Conservation (phyloP, 1,140 invertebrate species). For the Drosophila baimaii region DNA sequence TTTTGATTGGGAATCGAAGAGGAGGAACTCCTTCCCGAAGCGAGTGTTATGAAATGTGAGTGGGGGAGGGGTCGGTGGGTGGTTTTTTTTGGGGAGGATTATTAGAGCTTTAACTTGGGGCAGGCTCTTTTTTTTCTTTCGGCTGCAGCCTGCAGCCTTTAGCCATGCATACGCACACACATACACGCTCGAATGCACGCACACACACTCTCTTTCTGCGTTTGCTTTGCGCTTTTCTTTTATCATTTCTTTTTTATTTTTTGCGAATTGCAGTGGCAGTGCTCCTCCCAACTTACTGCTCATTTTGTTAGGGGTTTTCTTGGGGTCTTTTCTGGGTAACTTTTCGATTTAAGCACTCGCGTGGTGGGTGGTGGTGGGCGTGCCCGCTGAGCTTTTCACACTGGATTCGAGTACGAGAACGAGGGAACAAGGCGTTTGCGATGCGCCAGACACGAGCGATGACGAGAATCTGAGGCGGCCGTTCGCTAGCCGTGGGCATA, state of each 20-base stretch:
- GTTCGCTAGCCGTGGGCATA: constrained; percentile 51
- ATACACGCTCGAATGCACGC: constrained; percentile 14
- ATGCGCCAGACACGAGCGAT: constrained; percentile 74
- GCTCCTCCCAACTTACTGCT: constrained; percentile 70
- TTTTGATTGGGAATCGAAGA: constrained; percentile 20
- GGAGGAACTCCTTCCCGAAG: constrained; percentile 34
- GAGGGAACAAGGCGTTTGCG: constrained; percentile 55
- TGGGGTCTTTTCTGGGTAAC: constrained; percentile 37
- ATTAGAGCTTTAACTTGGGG: constrained; percentile 54
- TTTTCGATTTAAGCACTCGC: constrained; percentile 62
- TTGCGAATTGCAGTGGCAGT: constrained; percentile 15
- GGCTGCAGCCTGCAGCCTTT: constrained; percentile 51
- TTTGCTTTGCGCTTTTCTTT: constrained; percentile 47
- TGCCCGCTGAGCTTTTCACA: constrained; percentile 72
- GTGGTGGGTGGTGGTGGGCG: constrained; percentile 63
- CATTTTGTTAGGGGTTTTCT: constrained; percentile 69
- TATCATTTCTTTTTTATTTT: constrained; percentile 29
- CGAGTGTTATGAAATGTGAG: constrained; percentile 65
- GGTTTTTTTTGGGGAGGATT: constrained; percentile 17
- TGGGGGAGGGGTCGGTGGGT: constrained; percentile 4
- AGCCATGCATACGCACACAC: constrained; percentile 61
- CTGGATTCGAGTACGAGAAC: constrained; percentile 65
- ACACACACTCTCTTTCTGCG: constrained; percentile 40
- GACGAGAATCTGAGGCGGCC: constrained; percentile 70
- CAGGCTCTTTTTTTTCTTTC: constrained; percentile 39